Percentiles rank a stretch among this genome's conserved stretches.
phyloP scores from a whole-genome alignment of 2,113 vertebrate genomes.

The Trematocara stigmaticum region DNA sequence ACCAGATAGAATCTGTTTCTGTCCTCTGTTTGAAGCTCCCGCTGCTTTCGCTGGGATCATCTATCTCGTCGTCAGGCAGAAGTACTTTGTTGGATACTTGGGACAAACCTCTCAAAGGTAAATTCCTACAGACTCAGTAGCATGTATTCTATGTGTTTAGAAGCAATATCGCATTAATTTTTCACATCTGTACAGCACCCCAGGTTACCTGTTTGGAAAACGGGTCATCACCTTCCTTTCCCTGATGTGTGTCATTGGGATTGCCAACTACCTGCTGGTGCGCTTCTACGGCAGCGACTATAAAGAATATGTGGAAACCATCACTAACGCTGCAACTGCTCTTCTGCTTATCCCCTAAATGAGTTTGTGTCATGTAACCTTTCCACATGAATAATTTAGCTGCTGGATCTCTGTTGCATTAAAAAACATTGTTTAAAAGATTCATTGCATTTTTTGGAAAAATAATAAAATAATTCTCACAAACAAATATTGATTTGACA shows the following conservation, averaged over 20 bases:
- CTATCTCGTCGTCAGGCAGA: conserved; percentile 89
- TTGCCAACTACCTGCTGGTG: conserved; percentile 82
- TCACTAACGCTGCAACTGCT: conserved; percentile 79
- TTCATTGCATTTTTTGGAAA: conserved; percentile 14
- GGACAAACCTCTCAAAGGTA: conserved; percentile 92
- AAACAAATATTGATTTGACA: not conserved
- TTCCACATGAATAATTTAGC: not conserved
- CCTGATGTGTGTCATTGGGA: conserved; percentile 86
- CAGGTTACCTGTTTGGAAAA: conserved; percentile 90
- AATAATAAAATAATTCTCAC: not conserved
- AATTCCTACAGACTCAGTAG: not conserved
- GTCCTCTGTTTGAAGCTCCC: conserved; percentile 68
- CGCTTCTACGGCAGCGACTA: conserved; percentile 78
- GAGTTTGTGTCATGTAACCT: not conserved
- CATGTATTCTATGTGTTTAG: not conserved
- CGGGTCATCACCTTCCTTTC: conserved; percentile 86
- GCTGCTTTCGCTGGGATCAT: conserved; percentile 90
- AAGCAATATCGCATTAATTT: not conserved
- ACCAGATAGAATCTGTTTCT: not conserved
- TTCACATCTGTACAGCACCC: conserved; percentile 72
- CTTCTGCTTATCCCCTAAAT: conserved; percentile 86
- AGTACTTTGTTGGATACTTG: conserved; percentile 93
- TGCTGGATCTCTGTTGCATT: not conserved
- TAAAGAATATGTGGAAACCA: conserved; percentile 80
- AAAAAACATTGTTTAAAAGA: not conserved